Base-by-base conservation (phyloP, 1,140 invertebrate genomes). In the Samia ricini region DNA sequence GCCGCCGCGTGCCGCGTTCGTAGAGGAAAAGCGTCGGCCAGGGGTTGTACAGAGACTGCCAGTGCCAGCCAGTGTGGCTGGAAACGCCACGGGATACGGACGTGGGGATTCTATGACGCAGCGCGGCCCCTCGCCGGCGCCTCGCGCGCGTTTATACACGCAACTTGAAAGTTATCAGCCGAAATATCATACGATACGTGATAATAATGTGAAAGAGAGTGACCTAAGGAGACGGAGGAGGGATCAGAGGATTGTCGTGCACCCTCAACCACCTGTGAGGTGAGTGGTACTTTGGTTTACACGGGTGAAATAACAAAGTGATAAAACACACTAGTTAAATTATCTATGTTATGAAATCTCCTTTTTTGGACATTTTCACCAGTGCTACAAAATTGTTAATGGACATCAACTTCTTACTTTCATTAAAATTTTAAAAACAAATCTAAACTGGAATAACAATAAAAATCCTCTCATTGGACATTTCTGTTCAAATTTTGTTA, bases 141-240 rank as follows among this genome's bases (percentile, higher is more conserved):
- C 80, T 69, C 86, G 83, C 75, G 81, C 82, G 77, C 76, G 82
- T 2, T 69, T 85, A 10, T 81, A 82, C 63, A 74, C 85, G 80
- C 87, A 89, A 81, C 80, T 91, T 7, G 90, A 91, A 79, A 89
- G 88, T 81, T 91, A 91, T 64, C 89, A 91, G 49, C 90, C 90
- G n/a, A 77, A 81, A 60, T 91, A 91, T 65, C 90, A 91, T 69
- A 90, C 89, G 61, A 90, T 91, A 68, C 82, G 90, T 72, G 88
- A 90, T 61, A 84, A 72, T 60, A 81, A 82, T 88, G 86, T 86
- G 76, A 88, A 82, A 79, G 82, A 86, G 29, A 87, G 84, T 88
- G 85, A 88, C 76, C 81, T 77, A 33, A 73, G 79, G 57, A 83
- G 69, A 63, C 68, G 75, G 55, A 81, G 76, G 56, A 85, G 76